phyloP scores from a whole-genome alignment of 2,113 vertebrate genomes.

The Gavialis gangeticus region DNA sequence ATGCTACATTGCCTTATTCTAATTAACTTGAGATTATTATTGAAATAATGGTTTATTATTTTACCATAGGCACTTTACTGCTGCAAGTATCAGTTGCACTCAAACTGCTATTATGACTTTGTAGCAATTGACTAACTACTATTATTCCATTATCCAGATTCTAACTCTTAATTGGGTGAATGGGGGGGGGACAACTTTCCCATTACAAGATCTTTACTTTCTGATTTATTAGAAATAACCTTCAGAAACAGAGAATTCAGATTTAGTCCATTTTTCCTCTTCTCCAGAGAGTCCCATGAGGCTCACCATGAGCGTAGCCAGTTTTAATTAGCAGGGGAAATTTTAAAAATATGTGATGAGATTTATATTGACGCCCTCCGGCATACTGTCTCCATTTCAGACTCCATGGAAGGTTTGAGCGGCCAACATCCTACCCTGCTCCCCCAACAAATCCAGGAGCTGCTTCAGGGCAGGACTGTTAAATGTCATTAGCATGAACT shows the following conservation, averaged over 20 bases:
- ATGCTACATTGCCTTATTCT: slow-evolving; percentile 49
- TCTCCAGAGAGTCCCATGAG: not conserved
- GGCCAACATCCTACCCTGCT: not conserved
- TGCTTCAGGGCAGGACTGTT: not conserved
- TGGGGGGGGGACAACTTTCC: slow-evolving; percentile 36
- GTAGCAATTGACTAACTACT: slow-evolving; percentile 72
- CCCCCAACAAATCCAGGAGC: not conserved
- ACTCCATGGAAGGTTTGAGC: slow-evolving; percentile 24
- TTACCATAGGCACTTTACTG: slow-evolving; percentile 63
- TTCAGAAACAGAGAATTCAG: slow-evolving; percentile 5
- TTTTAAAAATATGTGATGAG: not conserved
- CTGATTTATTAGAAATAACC: slow-evolving; percentile 66
- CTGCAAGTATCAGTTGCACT: slow-evolving; percentile 54
- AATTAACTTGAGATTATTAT: slow-evolving; percentile 73
- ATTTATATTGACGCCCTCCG: slow-evolving; percentile 36
- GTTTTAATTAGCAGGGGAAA: slow-evolving; percentile 20
- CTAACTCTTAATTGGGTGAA: slow-evolving; percentile 65
- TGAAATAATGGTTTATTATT: slow-evolving; percentile 73
- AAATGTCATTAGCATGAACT: slow-evolving; percentile 51
- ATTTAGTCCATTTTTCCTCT: slow-evolving; percentile 9
- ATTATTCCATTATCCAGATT: slow-evolving; percentile 66
- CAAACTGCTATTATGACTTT: slow-evolving; percentile 62
- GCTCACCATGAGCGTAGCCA: not conserved
- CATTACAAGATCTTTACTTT: slow-evolving; percentile 56
- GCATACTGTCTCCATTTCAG: slow-evolving; percentile 39